Evolutionary conservation across 2,888 invertebrate species (phyloP), one percentile per base, ranked within the genome.

Genomic region (Rhimphoctona megacephalus): DNA sequence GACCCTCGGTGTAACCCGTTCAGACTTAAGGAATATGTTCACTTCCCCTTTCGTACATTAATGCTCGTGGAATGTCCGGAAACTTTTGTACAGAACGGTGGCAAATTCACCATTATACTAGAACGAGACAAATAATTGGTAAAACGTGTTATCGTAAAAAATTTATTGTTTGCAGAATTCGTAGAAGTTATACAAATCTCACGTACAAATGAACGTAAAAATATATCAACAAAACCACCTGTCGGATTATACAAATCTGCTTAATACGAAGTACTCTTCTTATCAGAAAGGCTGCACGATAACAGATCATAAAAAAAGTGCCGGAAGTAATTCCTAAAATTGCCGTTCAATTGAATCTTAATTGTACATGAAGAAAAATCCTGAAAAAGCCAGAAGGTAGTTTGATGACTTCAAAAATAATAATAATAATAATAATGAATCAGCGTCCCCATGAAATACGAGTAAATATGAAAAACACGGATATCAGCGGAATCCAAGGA

Each of bases 101-200:
- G 46, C n/a, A 61, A 80, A 80, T 46, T 61, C 11, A 36, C 7
- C 36, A 22, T 52, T 66, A 43, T 43, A 52, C 14, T 64, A 22
- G 52, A 77, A n/a, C 22, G 43, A 36, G 61, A n/a, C 43, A 64
- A 77, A 83, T 46, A 67, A 46, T 52, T 36, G 33, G n/a, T 49
- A 25, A 43, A 78, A 14, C 25, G 22, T 36, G 25, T 66, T 43
- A 17, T 54, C 17, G 36, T 52, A 52, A 30, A 54, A 83, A 72
- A 70, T 25, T 43, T 77, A 54, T 73, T 52, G 52, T 52, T n/a
- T 33, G 19, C 33, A 8, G 11, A 72, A 22, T 33, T 52, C n/a
- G 36, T 30, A 19, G n/a, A 72, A 52, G 9, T 19, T 49, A 11
- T 70, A 2, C 30, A 49, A 49, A 25, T 25, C 19, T 30, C 14